Percentiles rank a stretch among this genome's conserved stretches.
These are phyloP conservation scores for Pelodiscus sinensis DNA, from an alignment of 2,113 vertebrate species.

Conservation along the genomic window DNA sequence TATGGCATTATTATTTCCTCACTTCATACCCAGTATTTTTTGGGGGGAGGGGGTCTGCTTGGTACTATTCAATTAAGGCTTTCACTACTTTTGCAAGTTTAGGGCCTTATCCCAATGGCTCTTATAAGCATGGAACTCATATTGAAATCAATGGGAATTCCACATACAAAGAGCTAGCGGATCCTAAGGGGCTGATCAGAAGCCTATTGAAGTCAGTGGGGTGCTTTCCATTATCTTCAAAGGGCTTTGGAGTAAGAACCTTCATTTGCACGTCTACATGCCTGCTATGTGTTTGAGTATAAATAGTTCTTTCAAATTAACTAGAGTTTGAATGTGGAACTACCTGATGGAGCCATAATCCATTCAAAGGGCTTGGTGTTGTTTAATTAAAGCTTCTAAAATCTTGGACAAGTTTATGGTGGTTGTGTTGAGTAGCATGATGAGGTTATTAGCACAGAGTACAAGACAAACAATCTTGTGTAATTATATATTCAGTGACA, in stretches of 20 bases:
- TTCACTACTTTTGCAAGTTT: neutral
- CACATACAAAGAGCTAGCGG: neutral
- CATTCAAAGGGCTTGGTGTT: neutral
- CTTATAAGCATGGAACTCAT: neutral
- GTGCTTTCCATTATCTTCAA: neutral
- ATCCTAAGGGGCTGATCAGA: neutral
- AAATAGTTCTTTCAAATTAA: neutral
- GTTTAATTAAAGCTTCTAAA: neutral
- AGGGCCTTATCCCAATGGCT: neutral
- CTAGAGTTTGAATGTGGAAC: neutral
- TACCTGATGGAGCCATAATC: neutral
- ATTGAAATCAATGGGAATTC: neutral
- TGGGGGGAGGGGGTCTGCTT: neutral
- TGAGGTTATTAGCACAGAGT: neutral
- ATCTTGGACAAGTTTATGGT: neutral
- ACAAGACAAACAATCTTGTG: neutral
- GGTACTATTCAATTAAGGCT: neutral
- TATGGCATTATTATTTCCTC: neutral
- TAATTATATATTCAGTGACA: neutral
- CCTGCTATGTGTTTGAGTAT: neutral
- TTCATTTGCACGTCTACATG: neutral
- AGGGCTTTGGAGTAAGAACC: neutral
- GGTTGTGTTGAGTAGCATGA: neutral
- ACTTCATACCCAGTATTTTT: neutral
- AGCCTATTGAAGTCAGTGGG: neutral